Conservation (phyloP, 2,797 vertebrate species). For the Orestias chungarensis region DNA sequence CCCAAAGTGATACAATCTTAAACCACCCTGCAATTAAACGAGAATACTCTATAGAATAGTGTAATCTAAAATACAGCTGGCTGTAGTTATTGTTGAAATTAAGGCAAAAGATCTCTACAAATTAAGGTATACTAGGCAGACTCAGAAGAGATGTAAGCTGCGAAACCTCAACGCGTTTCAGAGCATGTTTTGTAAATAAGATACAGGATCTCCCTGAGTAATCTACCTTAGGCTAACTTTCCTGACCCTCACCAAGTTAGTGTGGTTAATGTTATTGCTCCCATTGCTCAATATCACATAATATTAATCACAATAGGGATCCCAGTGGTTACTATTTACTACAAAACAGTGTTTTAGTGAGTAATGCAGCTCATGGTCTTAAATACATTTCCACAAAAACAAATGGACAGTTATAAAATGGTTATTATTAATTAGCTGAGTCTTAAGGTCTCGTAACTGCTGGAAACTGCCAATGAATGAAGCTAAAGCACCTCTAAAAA, state of each 20-base stretch:
- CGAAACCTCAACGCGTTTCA: neutral
- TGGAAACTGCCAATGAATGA: neutral
- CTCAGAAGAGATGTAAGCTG: neutral
- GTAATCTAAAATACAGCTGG: neutral
- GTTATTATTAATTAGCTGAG: too few relatives aligned
- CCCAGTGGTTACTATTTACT: neutral
- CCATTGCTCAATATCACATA: too few relatives aligned
- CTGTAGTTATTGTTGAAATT: neutral
- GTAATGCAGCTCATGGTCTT: neutral
- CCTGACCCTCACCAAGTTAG: slow-evolving; percentile 24
- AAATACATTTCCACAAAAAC: neutral
- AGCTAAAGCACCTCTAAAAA: neutral
- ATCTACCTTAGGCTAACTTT: slow-evolving; percentile 1
- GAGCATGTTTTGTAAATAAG: neutral
- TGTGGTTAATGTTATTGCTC: slow-evolving; percentile 26
- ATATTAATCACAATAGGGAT: slow-evolving; percentile 38
- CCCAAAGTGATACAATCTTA: neutral
- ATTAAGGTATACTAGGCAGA: neutral
- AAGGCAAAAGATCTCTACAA: neutral
- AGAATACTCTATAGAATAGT: neutral
- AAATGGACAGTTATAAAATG: too few relatives aligned
- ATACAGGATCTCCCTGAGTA: neutral
- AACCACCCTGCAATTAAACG: neutral
- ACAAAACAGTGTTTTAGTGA: slow-evolving; percentile 4
- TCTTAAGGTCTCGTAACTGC: neutral